phyloP scores from a whole-genome alignment of 2,888 invertebrate species.

The Lysandra coridon region DNA sequence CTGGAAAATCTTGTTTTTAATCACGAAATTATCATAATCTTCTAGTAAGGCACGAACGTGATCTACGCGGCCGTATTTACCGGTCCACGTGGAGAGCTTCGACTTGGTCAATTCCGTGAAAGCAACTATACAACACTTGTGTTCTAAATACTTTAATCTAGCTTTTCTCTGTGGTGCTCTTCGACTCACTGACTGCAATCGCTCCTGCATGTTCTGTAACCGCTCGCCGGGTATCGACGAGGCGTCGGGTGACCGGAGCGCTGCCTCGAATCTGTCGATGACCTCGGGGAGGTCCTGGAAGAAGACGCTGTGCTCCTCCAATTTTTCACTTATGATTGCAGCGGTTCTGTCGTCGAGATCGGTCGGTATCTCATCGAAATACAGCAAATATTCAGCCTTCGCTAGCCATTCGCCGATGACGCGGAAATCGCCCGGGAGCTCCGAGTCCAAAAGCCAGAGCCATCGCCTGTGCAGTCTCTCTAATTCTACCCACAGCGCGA shows the following conservation, averaged over 20 bases:
- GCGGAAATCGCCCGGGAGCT: slow-evolving; percentile 92
- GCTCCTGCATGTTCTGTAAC: slow-evolving; percentile 88
- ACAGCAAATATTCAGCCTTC: slow-evolving; percentile 89
- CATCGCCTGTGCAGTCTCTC: slow-evolving; percentile 90
- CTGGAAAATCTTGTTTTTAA: slow-evolving; percentile 95
- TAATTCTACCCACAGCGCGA: slow-evolving; percentile 89
- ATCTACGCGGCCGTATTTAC: slow-evolving; percentile 92
- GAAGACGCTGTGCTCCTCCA: slow-evolving; percentile 94
- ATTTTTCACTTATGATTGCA: slow-evolving; percentile 90
- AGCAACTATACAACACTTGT: slow-evolving; percentile 95
- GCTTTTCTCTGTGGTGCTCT: slow-evolving; percentile 91
- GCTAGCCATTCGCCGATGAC: slow-evolving; percentile 94
- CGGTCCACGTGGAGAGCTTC: slow-evolving; percentile 93
- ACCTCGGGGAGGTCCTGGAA: slow-evolving; percentile 91
- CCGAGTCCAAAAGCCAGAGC: slow-evolving; percentile 93
- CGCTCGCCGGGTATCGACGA: slow-evolving; percentile 88
- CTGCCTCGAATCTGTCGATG: slow-evolving; percentile 88
- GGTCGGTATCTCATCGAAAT: slow-evolving; percentile 90
- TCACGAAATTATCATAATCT: slow-evolving; percentile 94
- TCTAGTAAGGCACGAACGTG: slow-evolving; percentile 91
- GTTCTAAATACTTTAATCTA: slow-evolving; percentile 93
- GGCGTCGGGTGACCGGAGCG: slow-evolving; percentile 84
- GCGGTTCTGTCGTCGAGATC: slow-evolving; percentile 94
- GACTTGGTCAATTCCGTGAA: slow-evolving; percentile 94
- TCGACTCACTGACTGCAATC: slow-evolving; percentile 87